Percentiles rank a stretch among this genome's conserved stretches.
Conservation (phyloP, 2,113 vertebrate genomes). For the Myrmecobius fasciatus region DNA sequence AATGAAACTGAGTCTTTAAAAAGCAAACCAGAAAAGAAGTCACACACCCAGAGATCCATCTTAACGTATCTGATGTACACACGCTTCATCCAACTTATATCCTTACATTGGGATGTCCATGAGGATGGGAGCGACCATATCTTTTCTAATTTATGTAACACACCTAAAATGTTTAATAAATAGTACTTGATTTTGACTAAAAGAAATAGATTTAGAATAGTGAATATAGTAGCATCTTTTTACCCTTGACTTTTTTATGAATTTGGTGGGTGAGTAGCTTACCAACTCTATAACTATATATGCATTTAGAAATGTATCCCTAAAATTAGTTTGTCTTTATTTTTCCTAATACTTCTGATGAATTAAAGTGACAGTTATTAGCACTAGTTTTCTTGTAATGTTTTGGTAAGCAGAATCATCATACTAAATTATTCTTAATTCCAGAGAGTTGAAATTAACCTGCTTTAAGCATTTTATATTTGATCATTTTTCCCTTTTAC, state of each 20-base stretch:
- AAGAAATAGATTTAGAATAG: conserved; percentile 1
- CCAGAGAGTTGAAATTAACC: not conserved
- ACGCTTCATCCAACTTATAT: conserved; percentile 13
- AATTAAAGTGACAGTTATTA: conserved; percentile 25
- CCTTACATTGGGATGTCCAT: conserved; percentile 31
- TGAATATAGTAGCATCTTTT: not conserved
- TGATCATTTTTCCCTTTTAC: conserved; percentile 8
- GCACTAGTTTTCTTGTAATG: not conserved
- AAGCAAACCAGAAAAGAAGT: not conserved
- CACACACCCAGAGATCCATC: not conserved
- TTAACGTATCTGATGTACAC: not conserved
- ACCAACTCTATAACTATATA: not conserved
- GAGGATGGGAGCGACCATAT: conserved; percentile 29
- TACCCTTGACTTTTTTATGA: not conserved
- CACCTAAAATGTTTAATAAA: conserved; percentile 48
- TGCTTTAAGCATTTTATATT: conserved; percentile 12
- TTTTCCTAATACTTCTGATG: conserved; percentile 21
- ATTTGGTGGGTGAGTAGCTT: not conserved
- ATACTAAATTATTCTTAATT: not conserved
- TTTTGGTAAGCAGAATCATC: conserved; percentile 1
- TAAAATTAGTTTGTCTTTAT: conserved; percentile 26
- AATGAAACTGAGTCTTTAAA: not conserved
- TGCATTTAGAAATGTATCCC: conserved; percentile 4
- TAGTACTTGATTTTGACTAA: conserved; percentile 17
- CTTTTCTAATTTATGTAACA: conserved; percentile 12